Evolutionary conservation across 2,113 vertebrate genomes (phyloP).

Genomic region (Alligator sinensis): DNA sequence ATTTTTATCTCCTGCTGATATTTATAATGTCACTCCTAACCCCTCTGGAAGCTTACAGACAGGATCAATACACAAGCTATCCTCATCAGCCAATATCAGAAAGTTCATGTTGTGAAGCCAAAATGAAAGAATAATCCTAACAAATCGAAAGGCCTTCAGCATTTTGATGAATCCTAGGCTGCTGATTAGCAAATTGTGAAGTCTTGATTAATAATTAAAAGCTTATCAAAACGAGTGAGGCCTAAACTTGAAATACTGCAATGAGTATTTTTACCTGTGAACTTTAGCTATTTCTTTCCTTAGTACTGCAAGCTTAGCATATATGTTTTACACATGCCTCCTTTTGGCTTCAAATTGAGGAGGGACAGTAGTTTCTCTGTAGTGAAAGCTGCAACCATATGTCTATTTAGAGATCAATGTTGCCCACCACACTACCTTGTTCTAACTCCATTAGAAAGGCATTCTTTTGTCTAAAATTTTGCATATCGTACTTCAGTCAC

Average conservation of each 20-base stretch:
- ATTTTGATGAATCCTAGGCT: neutral
- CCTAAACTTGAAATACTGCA: neutral
- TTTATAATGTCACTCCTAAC: neutral
- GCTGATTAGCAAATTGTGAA: neutral
- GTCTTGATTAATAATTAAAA: neutral
- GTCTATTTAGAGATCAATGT: neutral
- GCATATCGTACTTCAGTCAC: neutral
- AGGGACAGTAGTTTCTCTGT: neutral
- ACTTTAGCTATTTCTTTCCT: neutral
- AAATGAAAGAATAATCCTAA: constrained; percentile 14
- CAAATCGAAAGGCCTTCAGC: neutral
- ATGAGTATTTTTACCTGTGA: fast-evolving
- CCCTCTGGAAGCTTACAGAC: neutral
- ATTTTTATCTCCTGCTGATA: neutral
- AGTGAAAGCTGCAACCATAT: neutral
- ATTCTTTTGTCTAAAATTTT: neutral
- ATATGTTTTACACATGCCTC: neutral
- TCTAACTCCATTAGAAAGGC: neutral
- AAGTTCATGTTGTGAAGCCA: neutral
- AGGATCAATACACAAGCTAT: constrained; percentile 17
- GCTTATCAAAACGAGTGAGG: neutral
- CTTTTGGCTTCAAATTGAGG: neutral
- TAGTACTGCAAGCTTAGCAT: neutral
- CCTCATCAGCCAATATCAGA: neutral
- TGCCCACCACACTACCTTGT: neutral